A percentile compares a stretch with the other conserved stretches of the same genome.
phyloP scores from a whole-genome alignment of 2,113 vertebrate species.

The Triplophysa tibetana region DNA sequence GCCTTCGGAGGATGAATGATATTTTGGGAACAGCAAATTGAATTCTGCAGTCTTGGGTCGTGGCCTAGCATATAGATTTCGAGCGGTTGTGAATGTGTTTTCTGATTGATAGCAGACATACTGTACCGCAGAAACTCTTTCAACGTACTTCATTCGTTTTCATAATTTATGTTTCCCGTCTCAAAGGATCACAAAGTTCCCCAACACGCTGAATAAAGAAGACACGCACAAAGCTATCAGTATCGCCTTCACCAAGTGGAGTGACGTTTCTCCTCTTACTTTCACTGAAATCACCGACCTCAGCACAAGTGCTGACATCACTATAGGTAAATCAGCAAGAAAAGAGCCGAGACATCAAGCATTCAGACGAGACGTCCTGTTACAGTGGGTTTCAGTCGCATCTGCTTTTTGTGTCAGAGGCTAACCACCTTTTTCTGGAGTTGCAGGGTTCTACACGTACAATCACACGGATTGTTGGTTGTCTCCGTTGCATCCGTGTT shows the following conservation, averaged over 20 bases:
- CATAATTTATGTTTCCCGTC: background rate
- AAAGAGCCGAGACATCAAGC: background rate
- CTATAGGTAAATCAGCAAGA: constrained; percentile 68
- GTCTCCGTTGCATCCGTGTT: constrained; percentile 80
- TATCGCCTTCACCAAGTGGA: constrained; percentile 81
- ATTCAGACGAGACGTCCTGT: background rate
- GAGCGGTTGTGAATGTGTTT: background rate
- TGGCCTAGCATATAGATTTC: background rate
- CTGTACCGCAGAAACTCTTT: background rate
- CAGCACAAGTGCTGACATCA: constrained; percentile 71
- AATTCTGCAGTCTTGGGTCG: background rate
- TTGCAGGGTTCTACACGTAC: constrained; percentile 80
- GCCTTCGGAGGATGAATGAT: background rate
- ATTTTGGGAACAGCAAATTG: constrained; percentile 25
- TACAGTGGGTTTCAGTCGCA: background rate
- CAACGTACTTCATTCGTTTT: background rate
- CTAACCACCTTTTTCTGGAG: constrained; percentile 8
- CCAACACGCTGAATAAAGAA: constrained; percentile 74
- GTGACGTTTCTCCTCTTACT: constrained; percentile 77
- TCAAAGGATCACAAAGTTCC: constrained; percentile 75
- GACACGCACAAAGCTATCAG: constrained; percentile 78
- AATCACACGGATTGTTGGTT: constrained; percentile 83
- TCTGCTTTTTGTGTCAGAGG: background rate
- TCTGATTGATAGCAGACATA: constrained; percentile 31
- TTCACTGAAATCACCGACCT: constrained; percentile 68